Conservation (phyloP, 1,140 invertebrate genomes). For the Euborellia annulipes region DNA sequence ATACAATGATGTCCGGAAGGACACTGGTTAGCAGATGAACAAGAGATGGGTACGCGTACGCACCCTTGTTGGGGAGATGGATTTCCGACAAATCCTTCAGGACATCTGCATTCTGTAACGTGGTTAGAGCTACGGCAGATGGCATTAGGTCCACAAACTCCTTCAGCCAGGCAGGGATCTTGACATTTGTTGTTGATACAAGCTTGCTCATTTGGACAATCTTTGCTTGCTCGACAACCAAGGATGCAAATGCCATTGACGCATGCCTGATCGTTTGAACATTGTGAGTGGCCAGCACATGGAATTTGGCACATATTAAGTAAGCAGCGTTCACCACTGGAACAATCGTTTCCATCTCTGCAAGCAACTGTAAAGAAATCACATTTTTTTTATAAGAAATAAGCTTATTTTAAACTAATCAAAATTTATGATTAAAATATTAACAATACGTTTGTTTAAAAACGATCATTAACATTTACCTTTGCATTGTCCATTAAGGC, state of each 20-base stretch:
- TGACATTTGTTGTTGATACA: constrained; percentile 71
- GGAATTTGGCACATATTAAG: constrained; percentile 59
- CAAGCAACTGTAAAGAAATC: constrained; percentile 45
- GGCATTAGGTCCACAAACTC: constrained; percentile 70
- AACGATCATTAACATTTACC: constrained; percentile 21
- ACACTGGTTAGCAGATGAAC: constrained; percentile 46
- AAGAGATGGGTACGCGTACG: constrained; percentile 50
- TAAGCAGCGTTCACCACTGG: constrained; percentile 57
- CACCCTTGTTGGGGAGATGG: constrained; percentile 82
- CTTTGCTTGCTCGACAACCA: constrained; percentile 65
- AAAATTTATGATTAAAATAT: too few species aligned
- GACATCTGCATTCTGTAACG: constrained; percentile 56
- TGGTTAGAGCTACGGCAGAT: constrained; percentile 58
- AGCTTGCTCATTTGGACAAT: constrained; percentile 55
- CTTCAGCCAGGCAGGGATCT: constrained; percentile 59
- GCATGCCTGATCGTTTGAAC: constrained; percentile 63
- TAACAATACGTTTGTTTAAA: too few species aligned
- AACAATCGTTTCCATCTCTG: constrained; percentile 58
- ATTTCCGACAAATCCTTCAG: constrained; percentile 65
- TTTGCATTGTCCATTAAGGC: constrained; percentile 67
- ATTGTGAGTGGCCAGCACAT: constrained; percentile 65
- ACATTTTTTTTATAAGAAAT: background rate
- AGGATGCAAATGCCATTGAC: constrained; percentile 56
- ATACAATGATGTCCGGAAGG: constrained; percentile 55
- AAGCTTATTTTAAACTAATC: too few species aligned